Conservation (phyloP, 1,140 invertebrate genomes). For the Trichomalopsis sarcophagae region DNA sequence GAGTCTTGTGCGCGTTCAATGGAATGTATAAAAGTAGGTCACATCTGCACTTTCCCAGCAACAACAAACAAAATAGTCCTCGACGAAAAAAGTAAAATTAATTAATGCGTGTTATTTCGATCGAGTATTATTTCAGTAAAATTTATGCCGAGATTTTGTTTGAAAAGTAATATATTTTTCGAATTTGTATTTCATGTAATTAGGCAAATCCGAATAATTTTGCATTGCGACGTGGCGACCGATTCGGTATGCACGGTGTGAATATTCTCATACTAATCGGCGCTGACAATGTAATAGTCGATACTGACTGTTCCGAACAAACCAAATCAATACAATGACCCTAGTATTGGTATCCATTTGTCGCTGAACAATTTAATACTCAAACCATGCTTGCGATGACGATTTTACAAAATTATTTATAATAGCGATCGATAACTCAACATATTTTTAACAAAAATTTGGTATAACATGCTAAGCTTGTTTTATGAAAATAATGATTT, state of each 20-base stretch:
- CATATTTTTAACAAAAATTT: too few relatives aligned
- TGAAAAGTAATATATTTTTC: too few relatives aligned
- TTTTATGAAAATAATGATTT: too few relatives aligned
- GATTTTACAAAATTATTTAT: neutral
- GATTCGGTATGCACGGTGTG: neutral
- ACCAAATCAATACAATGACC: neutral
- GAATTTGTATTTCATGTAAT: too few relatives aligned
- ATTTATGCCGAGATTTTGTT: too few relatives aligned
- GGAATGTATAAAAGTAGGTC: constrained; percentile 11
- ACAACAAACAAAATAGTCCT: neutral
- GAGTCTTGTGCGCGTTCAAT: neutral
- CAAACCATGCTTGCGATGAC: too few relatives aligned
- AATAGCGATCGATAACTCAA: neutral
- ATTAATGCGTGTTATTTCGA: too few relatives aligned
- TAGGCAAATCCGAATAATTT: too few relatives aligned
- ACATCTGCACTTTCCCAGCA: neutral
- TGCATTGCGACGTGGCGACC: too few relatives aligned
- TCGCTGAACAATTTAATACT: neutral
- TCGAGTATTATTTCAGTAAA: too few relatives aligned
- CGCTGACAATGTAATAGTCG: neutral
- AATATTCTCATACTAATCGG: neutral
- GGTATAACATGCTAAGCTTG: too few relatives aligned
- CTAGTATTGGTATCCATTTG: neutral
- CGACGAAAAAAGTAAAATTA: too few relatives aligned
- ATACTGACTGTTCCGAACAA: neutral